Evolutionary conservation across 2,113 vertebrate species (phyloP), one percentile per base, ranked within the genome.

Genomic region (Protobothrops flavoviridis): DNA sequence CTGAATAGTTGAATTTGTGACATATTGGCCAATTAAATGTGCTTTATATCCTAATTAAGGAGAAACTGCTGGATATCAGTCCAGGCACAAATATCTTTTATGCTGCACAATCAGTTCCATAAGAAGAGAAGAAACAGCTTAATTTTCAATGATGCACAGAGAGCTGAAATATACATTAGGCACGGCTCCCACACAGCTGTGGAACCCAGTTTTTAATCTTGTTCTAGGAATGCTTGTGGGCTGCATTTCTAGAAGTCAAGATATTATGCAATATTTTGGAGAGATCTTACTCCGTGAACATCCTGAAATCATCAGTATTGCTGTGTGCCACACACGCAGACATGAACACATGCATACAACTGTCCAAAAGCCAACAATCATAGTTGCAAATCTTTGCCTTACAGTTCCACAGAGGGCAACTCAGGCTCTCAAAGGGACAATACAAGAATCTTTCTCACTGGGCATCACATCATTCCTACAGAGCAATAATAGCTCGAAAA

Each of bases 281-380:
- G 96, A 95, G 94, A 95, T 89, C 93, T 91, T 92, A 74, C 89
- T 96, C 94, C 88, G 88, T 93, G 93, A 90, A 93, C 96, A 94
- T 96, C 96, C 96, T 96, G 96, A 97, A 97, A 95, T 95, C 95
- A 96, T 96, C 96, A 96, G 94, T 95, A 97, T 96, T 97, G 96
- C 96, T 95, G 95, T 0, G 93, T 97, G 96, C 96, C 96, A 97
- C 96, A 96, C 96, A 97, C 94, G 95, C 96, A 97, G 95, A 97
- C 97, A 97, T 96, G 95, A 90, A 97, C 97, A 97, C 90, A 96
- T 95, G 96, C 93, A 96, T 93, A 94, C 95, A 92, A 94, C 81
- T 97, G 96, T 96, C 97, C 96, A 88, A 94, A 96, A 96, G 97
- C 96, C 96, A 96, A 96, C 91, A 95, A 94, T 96, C 95, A 96